Conservation (phyloP, 2,113 vertebrate genomes). For the Dendropsophus ebraccatus region DNA sequence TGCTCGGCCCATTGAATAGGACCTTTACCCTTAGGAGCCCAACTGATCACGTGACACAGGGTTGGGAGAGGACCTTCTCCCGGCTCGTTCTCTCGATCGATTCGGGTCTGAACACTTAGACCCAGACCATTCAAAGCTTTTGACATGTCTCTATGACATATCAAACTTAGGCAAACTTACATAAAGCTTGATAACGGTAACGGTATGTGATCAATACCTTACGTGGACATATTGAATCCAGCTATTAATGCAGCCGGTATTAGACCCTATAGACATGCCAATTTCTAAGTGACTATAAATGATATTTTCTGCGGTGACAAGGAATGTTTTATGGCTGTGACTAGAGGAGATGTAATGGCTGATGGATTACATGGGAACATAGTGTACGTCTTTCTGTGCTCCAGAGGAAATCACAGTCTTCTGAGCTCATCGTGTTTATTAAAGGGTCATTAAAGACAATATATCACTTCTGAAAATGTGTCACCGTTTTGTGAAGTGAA, state of each 20-base stretch:
- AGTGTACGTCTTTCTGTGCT: constrained; percentile 19
- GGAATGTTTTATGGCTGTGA: constrained; percentile 4
- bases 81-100: too few species aligned
- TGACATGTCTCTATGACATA: too few species aligned
- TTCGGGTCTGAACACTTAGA: too few species aligned
- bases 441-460: constrained; percentile 29
- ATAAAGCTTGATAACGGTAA: too few species aligned
- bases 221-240: too few species aligned
- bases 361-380: constrained; percentile 19
- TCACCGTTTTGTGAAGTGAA: background rate
- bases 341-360: constrained; percentile 15
- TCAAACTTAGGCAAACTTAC: too few species aligned
- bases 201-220: too few species aligned
- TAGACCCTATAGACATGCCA: background rate
- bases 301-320: background rate
- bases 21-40: too few species aligned
- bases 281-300: background rate
- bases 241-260: background rate
- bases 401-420: constrained; percentile 22
- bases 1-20: too few species aligned
- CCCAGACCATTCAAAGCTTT: too few species aligned
- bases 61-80: too few species aligned
- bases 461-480: background rate
- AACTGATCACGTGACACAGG: too few species aligned
- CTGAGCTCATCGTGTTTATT: constrained; percentile 34